phyloP scores from a whole-genome alignment of 2,888 invertebrate species.

The Acanthosoma haemorrhoidale region DNA sequence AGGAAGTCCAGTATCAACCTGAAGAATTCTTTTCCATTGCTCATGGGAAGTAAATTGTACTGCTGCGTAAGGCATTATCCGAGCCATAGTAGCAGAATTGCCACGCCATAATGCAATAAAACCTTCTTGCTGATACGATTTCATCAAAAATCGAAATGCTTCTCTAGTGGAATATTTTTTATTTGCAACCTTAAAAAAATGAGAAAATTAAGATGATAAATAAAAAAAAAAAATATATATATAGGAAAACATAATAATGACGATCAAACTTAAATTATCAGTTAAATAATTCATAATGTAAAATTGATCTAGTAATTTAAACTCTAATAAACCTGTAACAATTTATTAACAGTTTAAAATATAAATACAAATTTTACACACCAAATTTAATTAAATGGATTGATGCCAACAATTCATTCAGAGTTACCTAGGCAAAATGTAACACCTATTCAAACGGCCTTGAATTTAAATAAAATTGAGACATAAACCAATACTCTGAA shows the following conservation, averaged over 20 bases:
- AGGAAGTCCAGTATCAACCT: conserved; percentile 52
- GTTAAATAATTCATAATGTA: no score
- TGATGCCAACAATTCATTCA: background rate
- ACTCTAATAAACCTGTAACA: no score
- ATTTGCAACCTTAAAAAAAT: conserved; percentile 50
- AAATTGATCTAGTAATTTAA: no score
- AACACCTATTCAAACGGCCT: conserved; percentile 2
- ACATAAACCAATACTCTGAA: background rate
- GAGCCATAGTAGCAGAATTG: conserved; percentile 96
- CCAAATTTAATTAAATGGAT: background rate
- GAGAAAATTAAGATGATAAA: no score
- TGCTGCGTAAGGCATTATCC: conserved; percentile 94
- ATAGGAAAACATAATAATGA: no score
- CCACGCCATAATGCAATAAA: conserved; percentile 87
- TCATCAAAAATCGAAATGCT: conserved; percentile 61
- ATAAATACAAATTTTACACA: no score
- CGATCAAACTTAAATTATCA: no score
- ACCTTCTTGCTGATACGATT: conserved; percentile 71
- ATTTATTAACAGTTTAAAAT: no score
- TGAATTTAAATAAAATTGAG: conserved; percentile 7
- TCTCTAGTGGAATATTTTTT: conserved; percentile 66
- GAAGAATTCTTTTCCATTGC: conserved; percentile 82
- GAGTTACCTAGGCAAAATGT: background rate
- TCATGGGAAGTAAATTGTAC: conserved; percentile 97
- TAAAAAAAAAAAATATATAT: no score